A percentile compares a stretch with the other conserved stretches of the same genome.
phyloP scores from a whole-genome alignment of 2,113 vertebrate species.

The Gymnogyps californianus region DNA sequence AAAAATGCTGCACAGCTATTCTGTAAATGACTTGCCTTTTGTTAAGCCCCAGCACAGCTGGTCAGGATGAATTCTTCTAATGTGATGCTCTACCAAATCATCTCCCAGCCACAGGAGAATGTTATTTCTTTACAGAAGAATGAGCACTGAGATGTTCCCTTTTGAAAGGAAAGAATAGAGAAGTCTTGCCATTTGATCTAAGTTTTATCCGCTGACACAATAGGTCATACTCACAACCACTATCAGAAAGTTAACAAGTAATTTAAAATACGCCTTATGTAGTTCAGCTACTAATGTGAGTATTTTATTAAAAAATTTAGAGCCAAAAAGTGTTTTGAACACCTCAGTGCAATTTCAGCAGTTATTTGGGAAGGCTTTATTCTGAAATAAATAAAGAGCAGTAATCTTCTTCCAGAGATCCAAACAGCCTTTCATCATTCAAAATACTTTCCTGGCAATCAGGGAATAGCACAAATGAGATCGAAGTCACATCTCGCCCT shows the following conservation, averaged over 20 bases:
- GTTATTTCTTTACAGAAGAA: conserved; percentile 21
- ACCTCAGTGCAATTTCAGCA: not conserved
- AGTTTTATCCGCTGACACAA: conserved; percentile 5
- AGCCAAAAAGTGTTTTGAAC: not conserved
- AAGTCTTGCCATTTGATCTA: conserved; percentile 22
- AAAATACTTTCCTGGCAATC: not conserved
- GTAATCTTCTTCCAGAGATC: not conserved
- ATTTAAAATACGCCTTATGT: conserved; percentile 17
- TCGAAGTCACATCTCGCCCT: not conserved
- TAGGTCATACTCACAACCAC: not conserved
- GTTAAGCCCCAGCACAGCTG: not conserved
- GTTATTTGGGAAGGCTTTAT: not conserved
- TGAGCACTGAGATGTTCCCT: not conserved
- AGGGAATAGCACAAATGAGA: not conserved
- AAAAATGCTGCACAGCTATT: not conserved
- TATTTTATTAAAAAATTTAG: not conserved
- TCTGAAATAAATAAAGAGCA: not conserved
- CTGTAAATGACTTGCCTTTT: conserved; percentile 13
- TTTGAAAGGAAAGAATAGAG: conserved; percentile 25
- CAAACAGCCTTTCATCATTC: not conserved
- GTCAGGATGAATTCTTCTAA: conserved; percentile 8
- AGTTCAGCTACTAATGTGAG: not conserved
- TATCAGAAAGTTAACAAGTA: conserved; percentile 37
- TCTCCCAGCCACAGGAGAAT: not conserved
- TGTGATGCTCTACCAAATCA: not conserved